Conservation (phyloP, 2,888 invertebrate genomes). For the Tanytarsus gracilentus region DNA sequence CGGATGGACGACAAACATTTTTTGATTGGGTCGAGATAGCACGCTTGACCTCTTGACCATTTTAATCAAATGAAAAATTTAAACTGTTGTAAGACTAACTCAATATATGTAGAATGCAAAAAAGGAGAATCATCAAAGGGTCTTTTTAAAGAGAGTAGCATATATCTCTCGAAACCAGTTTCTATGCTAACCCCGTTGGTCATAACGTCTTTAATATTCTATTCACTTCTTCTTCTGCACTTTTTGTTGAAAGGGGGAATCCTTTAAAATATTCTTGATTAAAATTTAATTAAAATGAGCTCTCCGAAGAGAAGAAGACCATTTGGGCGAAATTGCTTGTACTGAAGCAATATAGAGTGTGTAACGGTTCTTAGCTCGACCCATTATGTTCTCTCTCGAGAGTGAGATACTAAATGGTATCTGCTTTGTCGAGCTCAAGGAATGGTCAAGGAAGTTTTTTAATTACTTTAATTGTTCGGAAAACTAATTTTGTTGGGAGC, state of each 20-base stretch:
- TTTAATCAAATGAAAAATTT: neutral
- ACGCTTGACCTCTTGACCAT: constrained; percentile 12
- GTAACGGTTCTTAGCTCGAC: neutral
- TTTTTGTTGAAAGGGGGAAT: neutral
- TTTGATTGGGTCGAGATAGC: constrained; percentile 8
- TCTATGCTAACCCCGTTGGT: no score
- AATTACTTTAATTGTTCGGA: neutral
- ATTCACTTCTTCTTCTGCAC: no score
- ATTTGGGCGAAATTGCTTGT: neutral
- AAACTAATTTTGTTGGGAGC: neutral
- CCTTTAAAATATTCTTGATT: constrained; percentile 10
- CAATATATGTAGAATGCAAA: no score
- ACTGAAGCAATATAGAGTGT: neutral
- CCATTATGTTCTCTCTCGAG: neutral
- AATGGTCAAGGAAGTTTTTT: neutral
- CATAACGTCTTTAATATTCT: no score
- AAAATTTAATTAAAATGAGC: constrained; percentile 27
- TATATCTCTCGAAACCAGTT: no score
- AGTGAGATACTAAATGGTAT: no score
- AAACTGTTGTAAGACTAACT: neutral
- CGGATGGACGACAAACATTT: neutral
- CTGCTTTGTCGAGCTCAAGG: no score
- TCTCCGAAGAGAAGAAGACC: constrained; percentile 18
- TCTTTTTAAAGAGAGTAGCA: no score
- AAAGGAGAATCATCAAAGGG: no score